Percentiles rank a stretch among this genome's conserved stretches.
These are phyloP conservation scores for Notothenia rossii DNA, from an alignment of 2,113 vertebrate genomes.

Conservation along the genomic window DNA sequence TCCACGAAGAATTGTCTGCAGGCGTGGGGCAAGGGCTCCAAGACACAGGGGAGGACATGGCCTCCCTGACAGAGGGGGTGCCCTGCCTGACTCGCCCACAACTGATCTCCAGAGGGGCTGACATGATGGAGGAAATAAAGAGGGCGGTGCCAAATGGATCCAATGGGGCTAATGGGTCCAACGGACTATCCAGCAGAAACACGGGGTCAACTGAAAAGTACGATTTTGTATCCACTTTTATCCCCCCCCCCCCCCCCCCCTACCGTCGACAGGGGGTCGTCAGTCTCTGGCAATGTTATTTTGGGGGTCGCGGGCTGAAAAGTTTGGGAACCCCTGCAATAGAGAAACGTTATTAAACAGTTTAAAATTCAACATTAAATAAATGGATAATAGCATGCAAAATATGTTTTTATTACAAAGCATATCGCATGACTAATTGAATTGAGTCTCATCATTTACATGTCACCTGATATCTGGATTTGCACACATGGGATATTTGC, in stretches of 20 bases:
- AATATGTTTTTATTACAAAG: no score
- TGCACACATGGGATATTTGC: neutral
- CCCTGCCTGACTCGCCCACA: constrained; percentile 84
- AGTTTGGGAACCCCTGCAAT: neutral
- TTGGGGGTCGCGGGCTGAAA: no score
- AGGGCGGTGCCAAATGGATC: constrained; percentile 82
- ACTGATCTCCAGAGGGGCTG: constrained; percentile 89
- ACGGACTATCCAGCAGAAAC: constrained; percentile 82
- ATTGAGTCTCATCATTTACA: neutral
- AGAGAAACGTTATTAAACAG: neutral
- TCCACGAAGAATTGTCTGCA: constrained; percentile 84
- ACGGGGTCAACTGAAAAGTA: constrained; percentile 89
- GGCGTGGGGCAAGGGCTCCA: constrained; percentile 79
- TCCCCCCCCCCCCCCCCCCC: no score
- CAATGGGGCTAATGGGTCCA: constrained; percentile 83
- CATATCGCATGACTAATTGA: no score
- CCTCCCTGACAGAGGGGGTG: constrained; percentile 83
- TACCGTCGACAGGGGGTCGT: no score
- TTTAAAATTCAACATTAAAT: no score
- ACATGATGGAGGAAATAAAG: constrained; percentile 88
- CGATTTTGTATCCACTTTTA: constrained; percentile 49
- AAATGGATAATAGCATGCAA: no score
- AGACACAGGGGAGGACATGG: constrained; percentile 84
- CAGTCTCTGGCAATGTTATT: no score
- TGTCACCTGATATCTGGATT: neutral